phyloP scores from a whole-genome alignment of 2,888 invertebrate species.

The Galerucella calmariensis region DNA sequence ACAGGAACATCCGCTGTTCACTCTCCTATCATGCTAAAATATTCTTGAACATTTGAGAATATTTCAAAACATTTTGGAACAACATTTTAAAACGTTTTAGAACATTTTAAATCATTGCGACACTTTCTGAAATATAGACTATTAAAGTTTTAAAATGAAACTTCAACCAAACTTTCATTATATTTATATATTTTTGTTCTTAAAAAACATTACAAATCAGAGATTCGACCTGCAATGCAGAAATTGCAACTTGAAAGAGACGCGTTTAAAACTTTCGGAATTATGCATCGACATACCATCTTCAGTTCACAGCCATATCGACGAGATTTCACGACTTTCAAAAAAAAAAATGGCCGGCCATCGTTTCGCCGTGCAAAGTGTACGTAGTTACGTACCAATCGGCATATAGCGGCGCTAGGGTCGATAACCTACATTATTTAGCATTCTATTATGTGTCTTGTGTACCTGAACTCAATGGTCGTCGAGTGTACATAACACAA shows the following conservation, averaged over 20 bases:
- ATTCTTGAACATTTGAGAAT: too few species aligned
- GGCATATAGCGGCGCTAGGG: slow-evolving; percentile 51
- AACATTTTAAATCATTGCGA: too few species aligned
- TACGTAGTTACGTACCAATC: slow-evolving; percentile 36
- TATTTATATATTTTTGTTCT: too few species aligned
- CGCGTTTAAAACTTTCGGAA: neutral
- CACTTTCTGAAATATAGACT: too few species aligned
- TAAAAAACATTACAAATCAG: too few species aligned
- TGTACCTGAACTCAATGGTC: slow-evolving; percentile 61
- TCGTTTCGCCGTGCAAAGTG: slow-evolving; percentile 35
- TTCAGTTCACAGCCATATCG: slow-evolving; percentile 4
- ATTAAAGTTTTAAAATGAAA: too few species aligned
- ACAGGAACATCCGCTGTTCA: too few species aligned
- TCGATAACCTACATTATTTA: slow-evolving; percentile 66
- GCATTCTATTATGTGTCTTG: slow-evolving; percentile 62
- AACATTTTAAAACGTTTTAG: too few species aligned
- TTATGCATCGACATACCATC: slow-evolving; percentile 26
- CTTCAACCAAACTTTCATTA: too few species aligned
- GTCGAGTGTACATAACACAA: slow-evolving; percentile 48
- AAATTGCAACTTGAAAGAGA: neutral
- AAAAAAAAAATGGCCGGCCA: slow-evolving; percentile 36
- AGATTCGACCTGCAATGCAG: neutral
- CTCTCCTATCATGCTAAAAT: too few species aligned
- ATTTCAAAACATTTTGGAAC: too few species aligned
- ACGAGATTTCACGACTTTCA: slow-evolving; percentile 39